Conservation (phyloP, 2,797 vertebrate genomes). For the Chiroxiphia lanceolata region DNA sequence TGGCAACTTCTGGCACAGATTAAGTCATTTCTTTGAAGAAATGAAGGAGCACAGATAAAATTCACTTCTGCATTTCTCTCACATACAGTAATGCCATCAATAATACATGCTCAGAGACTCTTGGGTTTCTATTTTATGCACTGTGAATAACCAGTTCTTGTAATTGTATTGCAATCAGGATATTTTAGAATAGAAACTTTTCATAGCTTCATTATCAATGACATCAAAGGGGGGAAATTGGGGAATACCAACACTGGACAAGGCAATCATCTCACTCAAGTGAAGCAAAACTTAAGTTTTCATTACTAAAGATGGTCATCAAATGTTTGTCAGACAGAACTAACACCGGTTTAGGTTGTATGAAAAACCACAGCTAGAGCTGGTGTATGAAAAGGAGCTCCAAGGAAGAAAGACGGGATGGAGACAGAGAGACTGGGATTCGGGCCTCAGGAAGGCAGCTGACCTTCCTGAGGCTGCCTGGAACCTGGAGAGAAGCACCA, state of each 20-base stretch:
- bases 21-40: not conserved
- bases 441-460: accelerated
- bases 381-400: not conserved
- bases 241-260: not conserved
- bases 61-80: not conserved
- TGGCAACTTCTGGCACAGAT: not conserved
- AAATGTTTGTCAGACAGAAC: not conserved
- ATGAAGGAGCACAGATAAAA: not conserved
- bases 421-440: not conserved
- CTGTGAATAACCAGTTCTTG: not conserved
- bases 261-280: not conserved
- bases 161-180: not conserved
- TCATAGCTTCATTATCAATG: not conserved
- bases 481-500: not conserved
- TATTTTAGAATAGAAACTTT: not conserved
- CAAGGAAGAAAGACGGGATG: not conserved
- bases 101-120: not conserved
- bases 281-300: not conserved
- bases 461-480: not conserved
- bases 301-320: not conserved
- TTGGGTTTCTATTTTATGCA: not conserved
- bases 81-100: not conserved
- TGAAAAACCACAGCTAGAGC: not conserved
- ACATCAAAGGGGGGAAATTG: accelerated
- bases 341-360: not conserved